Conservation (phyloP, 1,140 invertebrate genomes). For the Philaenus spumarius region DNA sequence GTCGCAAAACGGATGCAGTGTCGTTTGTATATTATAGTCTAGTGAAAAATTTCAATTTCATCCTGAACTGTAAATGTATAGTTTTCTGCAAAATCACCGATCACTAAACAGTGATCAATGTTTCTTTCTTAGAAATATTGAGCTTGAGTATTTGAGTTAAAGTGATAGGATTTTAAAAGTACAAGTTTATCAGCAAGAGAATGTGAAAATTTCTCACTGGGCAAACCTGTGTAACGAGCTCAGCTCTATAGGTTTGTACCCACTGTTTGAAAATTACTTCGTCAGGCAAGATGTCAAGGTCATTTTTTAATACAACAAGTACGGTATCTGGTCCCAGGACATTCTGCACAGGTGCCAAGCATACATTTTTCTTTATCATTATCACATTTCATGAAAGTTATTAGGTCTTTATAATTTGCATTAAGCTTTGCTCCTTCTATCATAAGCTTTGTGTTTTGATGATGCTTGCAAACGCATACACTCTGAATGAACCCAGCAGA, state of each 20-base stretch:
- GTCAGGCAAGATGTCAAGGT: constrained; percentile 11
- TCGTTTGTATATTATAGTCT: no score
- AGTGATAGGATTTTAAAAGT: not conserved
- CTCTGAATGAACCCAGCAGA: constrained; percentile 22
- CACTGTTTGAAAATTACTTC: constrained; percentile 16
- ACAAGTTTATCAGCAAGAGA: constrained; percentile 3
- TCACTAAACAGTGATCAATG: no score
- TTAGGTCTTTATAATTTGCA: constrained; percentile 7
- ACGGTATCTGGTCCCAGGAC: constrained; percentile 4
- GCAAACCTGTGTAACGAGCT: constrained; percentile 10
- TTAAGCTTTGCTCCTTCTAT: constrained; percentile 13
- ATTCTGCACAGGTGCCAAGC: not conserved
- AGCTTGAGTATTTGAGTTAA: no score
- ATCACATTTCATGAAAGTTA: constrained; percentile 5
- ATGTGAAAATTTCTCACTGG: constrained; percentile 11
- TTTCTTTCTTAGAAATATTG: no score
- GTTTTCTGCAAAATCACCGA: no score
- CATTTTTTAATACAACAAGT: not conserved
- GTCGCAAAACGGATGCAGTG: no score
- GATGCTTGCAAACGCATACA: constrained; percentile 22
- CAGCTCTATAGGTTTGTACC: constrained; percentile 13
- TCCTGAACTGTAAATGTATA: no score
- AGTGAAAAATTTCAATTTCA: no score
- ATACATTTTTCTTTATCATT: constrained; percentile 4
- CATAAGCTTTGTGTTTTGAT: constrained; percentile 20